Percentiles rank a stretch among this genome's conserved stretches.
Evolutionary conservation across 2,797 vertebrate species (phyloP).

Genomic region (Channa striata): DNA sequence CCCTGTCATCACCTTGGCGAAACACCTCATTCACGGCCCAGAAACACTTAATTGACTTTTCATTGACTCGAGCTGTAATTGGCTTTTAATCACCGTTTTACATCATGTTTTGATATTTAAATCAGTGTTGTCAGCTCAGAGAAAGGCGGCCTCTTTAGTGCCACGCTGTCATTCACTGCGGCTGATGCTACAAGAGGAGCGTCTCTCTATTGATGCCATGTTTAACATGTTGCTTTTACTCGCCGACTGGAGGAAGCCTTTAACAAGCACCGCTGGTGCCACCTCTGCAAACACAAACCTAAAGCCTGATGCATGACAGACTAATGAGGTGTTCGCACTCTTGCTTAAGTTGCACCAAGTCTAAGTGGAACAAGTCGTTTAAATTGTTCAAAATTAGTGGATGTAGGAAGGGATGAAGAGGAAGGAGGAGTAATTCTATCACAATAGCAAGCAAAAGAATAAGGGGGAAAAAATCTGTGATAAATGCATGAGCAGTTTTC

Average conservation of each 20-base stretch:
- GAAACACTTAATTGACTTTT: constrained; percentile 80
- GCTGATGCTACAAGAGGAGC: constrained; percentile 27
- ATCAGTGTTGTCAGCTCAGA: constrained; percentile 72
- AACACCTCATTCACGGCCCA: constrained; percentile 52
- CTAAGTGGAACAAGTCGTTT: background rate
- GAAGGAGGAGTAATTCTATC: no score
- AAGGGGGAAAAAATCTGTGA: no score
- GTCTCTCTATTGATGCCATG: constrained; percentile 40
- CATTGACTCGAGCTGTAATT: constrained; percentile 75
- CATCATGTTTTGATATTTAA: constrained; percentile 86
- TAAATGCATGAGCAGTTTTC: no score
- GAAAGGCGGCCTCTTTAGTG: constrained; percentile 54
- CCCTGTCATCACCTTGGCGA: constrained; percentile 62
- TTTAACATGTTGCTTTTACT: constrained; percentile 41
- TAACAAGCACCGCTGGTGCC: constrained; percentile 10
- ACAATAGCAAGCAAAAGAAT: no score
- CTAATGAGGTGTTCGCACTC: background rate
- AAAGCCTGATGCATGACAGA: constrained; percentile 23
- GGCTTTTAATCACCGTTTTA: constrained; percentile 85
- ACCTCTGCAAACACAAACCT: constrained; percentile 17
- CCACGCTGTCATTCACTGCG: constrained; percentile 52
- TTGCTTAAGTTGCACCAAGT: background rate
- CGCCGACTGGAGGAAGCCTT: constrained; percentile 23
- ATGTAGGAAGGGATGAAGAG: no score
- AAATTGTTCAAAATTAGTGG: background rate